phyloP scores from a whole-genome alignment of 2,888 invertebrate genomes.

The Prosapia bicincta region DNA sequence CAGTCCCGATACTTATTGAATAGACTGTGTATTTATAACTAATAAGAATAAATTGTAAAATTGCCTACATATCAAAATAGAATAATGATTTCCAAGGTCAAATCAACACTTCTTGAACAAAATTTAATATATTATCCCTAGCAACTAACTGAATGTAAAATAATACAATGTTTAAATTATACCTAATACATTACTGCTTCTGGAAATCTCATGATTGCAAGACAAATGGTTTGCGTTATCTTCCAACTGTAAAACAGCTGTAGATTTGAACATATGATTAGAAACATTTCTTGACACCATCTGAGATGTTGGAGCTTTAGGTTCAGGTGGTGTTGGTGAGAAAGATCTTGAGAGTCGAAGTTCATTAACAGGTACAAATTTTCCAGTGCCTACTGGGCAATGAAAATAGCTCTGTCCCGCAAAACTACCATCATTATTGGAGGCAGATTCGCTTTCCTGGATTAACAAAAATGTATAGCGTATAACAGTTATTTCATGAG shows the following conservation, averaged over 20 bases:
- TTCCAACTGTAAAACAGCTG: constrained; percentile 16
- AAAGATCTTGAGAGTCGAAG: constrained; percentile 27
- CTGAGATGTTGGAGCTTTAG: neutral
- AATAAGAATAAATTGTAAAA: too few species aligned
- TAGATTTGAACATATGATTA: constrained; percentile 14
- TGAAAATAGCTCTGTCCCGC: constrained; percentile 35
- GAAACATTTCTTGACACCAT: constrained; percentile 25
- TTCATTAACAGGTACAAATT: constrained; percentile 37
- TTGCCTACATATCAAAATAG: too few species aligned
- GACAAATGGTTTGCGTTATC: constrained; percentile 15
- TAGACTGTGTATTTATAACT: too few species aligned
- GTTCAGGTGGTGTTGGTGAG: constrained; percentile 1
- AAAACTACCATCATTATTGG: constrained; percentile 34
- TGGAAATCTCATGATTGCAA: neutral
- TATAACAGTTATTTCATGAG: too few species aligned
- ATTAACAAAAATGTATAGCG: constrained; percentile 14
- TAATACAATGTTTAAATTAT: too few species aligned
- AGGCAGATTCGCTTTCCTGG: constrained; percentile 29
- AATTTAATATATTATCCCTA: too few species aligned
- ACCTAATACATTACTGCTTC: neutral
- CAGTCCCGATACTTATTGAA: too few species aligned
- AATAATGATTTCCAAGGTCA: too few species aligned
- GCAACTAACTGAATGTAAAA: too few species aligned
- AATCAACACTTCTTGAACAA: too few species aligned
- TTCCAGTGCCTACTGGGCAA: constrained; percentile 35